Evolutionary conservation across 2,888 invertebrate species (phyloP), one percentile per base, ranked within the genome.

Genomic region (Chloromyia formosa): DNA sequence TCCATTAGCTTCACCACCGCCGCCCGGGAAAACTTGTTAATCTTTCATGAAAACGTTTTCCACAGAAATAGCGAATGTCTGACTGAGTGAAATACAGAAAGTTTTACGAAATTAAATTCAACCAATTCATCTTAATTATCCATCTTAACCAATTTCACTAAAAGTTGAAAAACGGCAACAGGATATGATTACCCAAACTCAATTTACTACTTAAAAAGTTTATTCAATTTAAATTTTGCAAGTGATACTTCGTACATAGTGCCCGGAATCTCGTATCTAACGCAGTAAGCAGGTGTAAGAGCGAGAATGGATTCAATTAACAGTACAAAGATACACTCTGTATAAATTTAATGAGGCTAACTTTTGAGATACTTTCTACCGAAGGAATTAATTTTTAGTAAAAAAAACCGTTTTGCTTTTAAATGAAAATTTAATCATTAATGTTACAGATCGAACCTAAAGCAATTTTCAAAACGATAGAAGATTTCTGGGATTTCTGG

Each of bases 141-240:
- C 40, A 62, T 40, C 22, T 35, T 62, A 18, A 27, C 23, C 16
- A 40, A 62, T 35, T 35, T 40, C 14, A 62, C 23, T 35, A 40
- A 40, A 62, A 62, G 62, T 62, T 62, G 16, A 16, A 40, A 62
- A 62, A 40, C 62, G 40, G 22, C 40, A 40, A 16, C 40, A 27
- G 27, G 42, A 62, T 23, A 62, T 62, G 40, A 62, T 62, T 62
- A 62, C 35, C 22, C 23, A 62, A 40, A 40, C 62, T 62, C 27
- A 35, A 62, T 40, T 62, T 62, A 18, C 16, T 62, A 62, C 23
- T n/a, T 14, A 40, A 62, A 62, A 18, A 62, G 27, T 62, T 62
- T 62, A 18, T 62, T 62, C 14, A 62, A 62, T 40, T 62, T 62
- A 35, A 62, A 4, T 62, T 62, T 62, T 56, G 56, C 56, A 56